Base-by-base conservation (phyloP, 2,113 vertebrate genomes). In the Campylorhamphus procurvoides region DNA sequence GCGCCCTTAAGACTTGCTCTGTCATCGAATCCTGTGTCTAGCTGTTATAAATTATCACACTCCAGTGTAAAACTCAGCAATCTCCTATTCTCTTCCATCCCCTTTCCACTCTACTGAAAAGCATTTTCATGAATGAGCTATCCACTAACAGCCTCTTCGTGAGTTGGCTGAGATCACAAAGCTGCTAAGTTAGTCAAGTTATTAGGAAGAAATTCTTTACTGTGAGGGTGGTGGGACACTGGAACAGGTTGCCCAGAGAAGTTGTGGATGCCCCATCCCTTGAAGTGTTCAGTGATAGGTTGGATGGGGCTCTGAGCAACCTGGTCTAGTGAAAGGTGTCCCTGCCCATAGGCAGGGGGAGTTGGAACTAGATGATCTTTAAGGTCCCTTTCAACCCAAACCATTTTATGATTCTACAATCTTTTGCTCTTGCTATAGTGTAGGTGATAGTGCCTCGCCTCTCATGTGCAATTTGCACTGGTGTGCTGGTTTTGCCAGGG, bases 11-110 rank as follows among this genome's bases (percentile, higher is more conserved):
- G 58, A 77, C 14, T 71, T 84, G 59, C 31, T 72, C 28, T 18
- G 10, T 63, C 33, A 39, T 55, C 0, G 0, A 68, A 75, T 72
- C 42, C 42, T 20, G 2, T 7, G 31, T 9, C 10, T 14, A 39
- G 44, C 33, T 47, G 11, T 50, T 40, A 8, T 72, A 64, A 81
- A 8, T 42, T 87, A 25, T 1, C 42, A 46, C 29, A 28, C 27
- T 53, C 10, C 10, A 46, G 16, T 39, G 52, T 84, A 52, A 72
- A 81, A 67, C 42, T 49, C 25, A 27, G 28, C 0, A 4, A 90
- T 33, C 24, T 68, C 64, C 55, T 77, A 11, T 44, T 75, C 19
- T 67, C 22, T 66, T 87, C 56, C 4, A 9, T 39, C 6, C 35
- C 18, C 39, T 68, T 77, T 67, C 60, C 3, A 7, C 42, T 46